phyloP scores from a whole-genome alignment of 2,888 invertebrate species.

The Dermolepida albohirtum region DNA sequence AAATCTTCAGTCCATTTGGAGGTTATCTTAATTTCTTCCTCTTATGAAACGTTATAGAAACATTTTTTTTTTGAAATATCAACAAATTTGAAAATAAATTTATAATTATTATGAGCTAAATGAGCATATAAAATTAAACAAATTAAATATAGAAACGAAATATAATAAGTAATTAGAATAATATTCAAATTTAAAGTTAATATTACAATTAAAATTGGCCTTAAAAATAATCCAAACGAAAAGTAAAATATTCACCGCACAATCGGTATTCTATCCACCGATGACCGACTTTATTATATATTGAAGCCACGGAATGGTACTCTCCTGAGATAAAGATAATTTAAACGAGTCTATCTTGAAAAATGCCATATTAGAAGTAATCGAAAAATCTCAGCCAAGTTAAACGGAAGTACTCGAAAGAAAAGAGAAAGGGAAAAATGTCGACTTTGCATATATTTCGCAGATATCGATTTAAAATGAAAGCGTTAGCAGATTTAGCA shows the following conservation, averaged over 20 bases:
- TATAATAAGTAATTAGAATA: background rate
- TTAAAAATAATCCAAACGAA: background rate
- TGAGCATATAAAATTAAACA: too few species aligned
- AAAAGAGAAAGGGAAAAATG: slow-evolving; percentile 20
- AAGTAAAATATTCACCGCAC: slow-evolving; percentile 2
- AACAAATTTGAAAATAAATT: too few species aligned
- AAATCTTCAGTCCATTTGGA: too few species aligned
- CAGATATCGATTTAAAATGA: slow-evolving; percentile 44
- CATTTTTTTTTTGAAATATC: too few species aligned
- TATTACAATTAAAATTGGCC: background rate
- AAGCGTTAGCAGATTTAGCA: slow-evolving; percentile 43
- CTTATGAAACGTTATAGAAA: too few species aligned
- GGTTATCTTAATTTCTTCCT: too few species aligned
- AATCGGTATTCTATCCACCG: slow-evolving; percentile 54
- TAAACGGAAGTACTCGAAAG: slow-evolving; percentile 29
- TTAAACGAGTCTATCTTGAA: slow-evolving; percentile 51
- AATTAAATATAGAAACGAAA: background rate
- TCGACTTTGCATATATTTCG: slow-evolving; percentile 43
- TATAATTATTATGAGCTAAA: too few species aligned
- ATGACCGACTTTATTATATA: slow-evolving; percentile 50
- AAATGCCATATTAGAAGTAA: slow-evolving; percentile 51
- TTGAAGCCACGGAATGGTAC: slow-evolving; percentile 23
- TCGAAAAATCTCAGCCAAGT: slow-evolving; percentile 53
- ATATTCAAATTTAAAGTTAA: background rate
- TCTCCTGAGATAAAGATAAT: slow-evolving; percentile 45